Base-by-base conservation (phyloP, 2,888 invertebrate species). In the Philonicus albiceps region DNA sequence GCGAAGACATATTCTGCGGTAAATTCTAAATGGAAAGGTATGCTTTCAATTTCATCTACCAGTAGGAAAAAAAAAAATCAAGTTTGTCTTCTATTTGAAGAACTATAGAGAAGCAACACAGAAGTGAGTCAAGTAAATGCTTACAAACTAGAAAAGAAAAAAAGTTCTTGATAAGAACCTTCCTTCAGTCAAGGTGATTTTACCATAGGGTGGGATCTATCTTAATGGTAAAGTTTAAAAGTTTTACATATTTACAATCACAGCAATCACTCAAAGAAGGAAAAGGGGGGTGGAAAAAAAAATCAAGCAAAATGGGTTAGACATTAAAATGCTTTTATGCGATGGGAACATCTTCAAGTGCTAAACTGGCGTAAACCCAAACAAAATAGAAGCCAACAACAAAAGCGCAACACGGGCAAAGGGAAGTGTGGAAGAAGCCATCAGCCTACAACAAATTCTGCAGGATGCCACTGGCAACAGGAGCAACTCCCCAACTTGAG, bases 291-390 rank as follows among this genome's bases (percentile, higher is more conserved):
- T n/a, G 7, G 8, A 13, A 43, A 53, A 30, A 49, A 49, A 80
- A 80, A 49, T 80, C 49, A 55, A 73, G 27, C 40, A 16, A 81
- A 84, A 55, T 84, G 40, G 72, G 73, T 73, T 19, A 73, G 84
- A 84, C 84, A 84, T 84, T 84, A 84, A 84, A 84, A 84, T 84
- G 84, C 84, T 84, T 84, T 84, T 73, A 84, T 73, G 84, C 40
- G 84, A 84, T 27, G 40, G 22, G 53, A 72, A 43, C 73, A 83
- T 83, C 49, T 83, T 84, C 84, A 72, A 84, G 72, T 72, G 84
- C 73, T 84, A 73, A 84, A 72, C 72, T 84, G 84, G 84, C 43
- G 84, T 73, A 73, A 84, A 73, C 72, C 43, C 84, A 72, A 72
- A 73, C 34, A 84, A 73, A 84, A 84, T 73, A 84, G 73, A 49